Evolutionary conservation across 2,888 invertebrate species (phyloP).

Genomic region (Graphium colonna): DNA sequence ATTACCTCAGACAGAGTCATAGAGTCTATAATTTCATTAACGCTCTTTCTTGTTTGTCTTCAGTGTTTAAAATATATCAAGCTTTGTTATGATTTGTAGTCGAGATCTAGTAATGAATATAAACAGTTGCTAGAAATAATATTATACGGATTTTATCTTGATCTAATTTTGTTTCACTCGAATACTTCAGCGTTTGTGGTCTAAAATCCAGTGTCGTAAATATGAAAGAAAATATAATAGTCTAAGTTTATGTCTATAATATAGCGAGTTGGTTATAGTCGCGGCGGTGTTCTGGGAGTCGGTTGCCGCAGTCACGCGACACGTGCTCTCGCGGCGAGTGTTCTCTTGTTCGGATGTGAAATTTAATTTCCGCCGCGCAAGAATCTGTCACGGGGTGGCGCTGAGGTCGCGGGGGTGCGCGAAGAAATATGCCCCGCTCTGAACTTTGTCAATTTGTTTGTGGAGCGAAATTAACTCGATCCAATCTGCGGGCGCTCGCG

Average conservation of each 20-base stretch:
- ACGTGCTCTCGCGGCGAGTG: slow-evolving; percentile 63
- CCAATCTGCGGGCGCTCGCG: slow-evolving; percentile 72
- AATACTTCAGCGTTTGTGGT: too few species aligned
- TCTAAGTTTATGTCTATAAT: not conserved
- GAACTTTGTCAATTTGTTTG: slow-evolving; percentile 81
- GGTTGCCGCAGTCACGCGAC: slow-evolving; percentile 44
- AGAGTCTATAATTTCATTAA: too few species aligned
- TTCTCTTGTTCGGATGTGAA: slow-evolving; percentile 78
- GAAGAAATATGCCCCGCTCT: slow-evolving; percentile 79
- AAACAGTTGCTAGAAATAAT: too few species aligned
- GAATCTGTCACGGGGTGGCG: slow-evolving; percentile 63
- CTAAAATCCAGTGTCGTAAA: too few species aligned
- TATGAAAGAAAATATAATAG: too few species aligned
- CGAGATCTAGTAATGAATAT: too few species aligned
- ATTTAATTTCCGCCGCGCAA: slow-evolving; percentile 78
- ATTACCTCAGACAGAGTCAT: too few species aligned
- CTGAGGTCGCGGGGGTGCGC: slow-evolving; percentile 45
- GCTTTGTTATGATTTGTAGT: too few species aligned
- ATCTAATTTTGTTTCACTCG: too few species aligned
- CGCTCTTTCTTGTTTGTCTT: too few species aligned
- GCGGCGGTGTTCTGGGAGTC: slow-evolving; percentile 26
- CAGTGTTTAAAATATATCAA: too few species aligned
- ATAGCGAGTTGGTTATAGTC: not conserved
- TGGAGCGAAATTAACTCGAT: slow-evolving; percentile 80
- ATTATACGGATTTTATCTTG: too few species aligned